These are phyloP conservation scores for Eupeodes corollae DNA, from an alignment of 1,140 invertebrate species.

Conservation along the genomic window DNA sequence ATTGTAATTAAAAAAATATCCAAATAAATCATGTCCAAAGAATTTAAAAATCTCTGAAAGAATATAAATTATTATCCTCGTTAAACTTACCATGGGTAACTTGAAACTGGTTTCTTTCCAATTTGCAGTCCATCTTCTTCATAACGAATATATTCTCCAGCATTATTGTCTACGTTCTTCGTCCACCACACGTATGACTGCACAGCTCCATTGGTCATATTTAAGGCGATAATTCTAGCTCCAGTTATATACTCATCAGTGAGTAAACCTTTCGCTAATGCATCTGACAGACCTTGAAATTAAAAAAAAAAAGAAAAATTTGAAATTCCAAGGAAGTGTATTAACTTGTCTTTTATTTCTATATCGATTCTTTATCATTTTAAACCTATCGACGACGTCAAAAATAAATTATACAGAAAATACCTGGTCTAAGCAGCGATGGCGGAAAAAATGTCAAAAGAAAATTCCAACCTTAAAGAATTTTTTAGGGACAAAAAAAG, in stretches of 20 bases:
- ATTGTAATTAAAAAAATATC: no score
- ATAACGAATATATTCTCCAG: constrained; percentile 39
- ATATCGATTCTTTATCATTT: not conserved
- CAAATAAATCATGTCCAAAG: no score
- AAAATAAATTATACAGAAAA: no score
- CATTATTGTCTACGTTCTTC: constrained; percentile 26
- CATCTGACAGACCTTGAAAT: constrained; percentile 43
- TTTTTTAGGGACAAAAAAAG: no score
- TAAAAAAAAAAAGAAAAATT: not conserved
- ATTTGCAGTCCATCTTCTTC: constrained; percentile 41
- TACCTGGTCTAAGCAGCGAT: no score
- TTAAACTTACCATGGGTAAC: constrained; percentile 43
- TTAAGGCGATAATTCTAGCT: constrained; percentile 47
- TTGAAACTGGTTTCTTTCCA: constrained; percentile 41
- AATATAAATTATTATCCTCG: not conserved
- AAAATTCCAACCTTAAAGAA: no score
- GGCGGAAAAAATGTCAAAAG: no score
- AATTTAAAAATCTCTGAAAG: no score
- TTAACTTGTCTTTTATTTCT: not conserved
- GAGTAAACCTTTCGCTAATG: constrained; percentile 45
- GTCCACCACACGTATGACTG: constrained; percentile 47
- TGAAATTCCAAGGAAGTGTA: not conserved
- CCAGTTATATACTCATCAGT: constrained; percentile 45
- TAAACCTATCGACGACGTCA: no score
- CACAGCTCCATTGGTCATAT: constrained; percentile 46